Percentiles rank a stretch among this genome's conserved stretches.
Evolutionary conservation across 2,113 vertebrate genomes (phyloP).

Genomic region (Spermophilus dauricus): DNA sequence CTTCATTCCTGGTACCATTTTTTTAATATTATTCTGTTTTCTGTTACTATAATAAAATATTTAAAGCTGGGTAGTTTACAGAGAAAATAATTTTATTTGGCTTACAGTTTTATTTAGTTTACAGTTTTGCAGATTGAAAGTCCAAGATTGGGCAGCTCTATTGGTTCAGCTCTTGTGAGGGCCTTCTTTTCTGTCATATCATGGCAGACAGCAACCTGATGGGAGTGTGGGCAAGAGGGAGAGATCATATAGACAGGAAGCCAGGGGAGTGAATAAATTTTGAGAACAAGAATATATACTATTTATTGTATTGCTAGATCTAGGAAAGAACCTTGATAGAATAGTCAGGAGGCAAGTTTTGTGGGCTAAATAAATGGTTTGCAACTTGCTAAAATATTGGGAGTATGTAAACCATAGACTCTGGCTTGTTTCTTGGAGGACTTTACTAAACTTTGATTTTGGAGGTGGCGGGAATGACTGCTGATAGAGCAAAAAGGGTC

Average conservation of each 20-base stretch:
- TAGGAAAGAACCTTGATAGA: background rate
- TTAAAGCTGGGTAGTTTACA: background rate
- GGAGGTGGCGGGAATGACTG: background rate
- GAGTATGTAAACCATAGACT: background rate
- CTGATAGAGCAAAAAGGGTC: background rate
- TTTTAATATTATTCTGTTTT: background rate
- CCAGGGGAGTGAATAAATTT: background rate
- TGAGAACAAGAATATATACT: background rate
- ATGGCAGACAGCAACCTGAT: background rate
- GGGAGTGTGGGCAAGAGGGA: too few relatives aligned
- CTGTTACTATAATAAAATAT: background rate
- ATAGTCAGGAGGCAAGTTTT: background rate
- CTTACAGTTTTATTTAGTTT: background rate
- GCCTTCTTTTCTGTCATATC: background rate
- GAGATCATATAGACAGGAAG: background rate
- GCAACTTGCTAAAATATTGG: background rate
- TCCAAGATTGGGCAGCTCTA: background rate
- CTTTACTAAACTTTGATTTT: background rate
- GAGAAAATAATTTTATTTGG: background rate
- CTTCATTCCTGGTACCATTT: background rate
- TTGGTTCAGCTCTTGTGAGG: background rate
- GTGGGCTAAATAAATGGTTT: constrained; percentile 1
- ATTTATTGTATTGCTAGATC: background rate
- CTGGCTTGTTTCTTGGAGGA: background rate
- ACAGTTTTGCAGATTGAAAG: background rate